Evolutionary conservation across 1,140 invertebrate genomes (phyloP), one percentile per base, ranked within the genome.

Genomic region (Ctenoplectra terminalis): DNA sequence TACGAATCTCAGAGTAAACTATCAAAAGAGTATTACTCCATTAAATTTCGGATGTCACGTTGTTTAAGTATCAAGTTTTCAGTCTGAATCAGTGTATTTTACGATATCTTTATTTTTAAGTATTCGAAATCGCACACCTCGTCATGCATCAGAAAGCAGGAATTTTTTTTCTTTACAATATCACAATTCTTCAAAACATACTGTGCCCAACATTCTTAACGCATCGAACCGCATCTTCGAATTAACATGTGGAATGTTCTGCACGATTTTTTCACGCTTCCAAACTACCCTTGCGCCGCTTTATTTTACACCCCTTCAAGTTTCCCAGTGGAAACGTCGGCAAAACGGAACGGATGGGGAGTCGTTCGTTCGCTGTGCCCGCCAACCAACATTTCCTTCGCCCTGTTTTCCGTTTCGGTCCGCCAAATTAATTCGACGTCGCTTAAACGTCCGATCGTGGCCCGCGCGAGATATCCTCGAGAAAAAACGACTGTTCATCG

Each of bases 391-490:
- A 1, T 46, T 61, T 61, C 29, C 56, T 74, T 64, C 60, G 34
- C 7, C 13, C 26, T 77, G 63, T 56, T 76, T 76, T 40, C 64
- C 34, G 48, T 56, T 56, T 43, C 37, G 50, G 23, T 37, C 20
- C 20, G 56, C 13, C 43, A 56, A 77, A 77, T 77, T 67, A 77
- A 77, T 77, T 74, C 72, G 43, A 74, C 56, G 43, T 50, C 58
- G 72, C 63, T 69, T 46, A 31, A 43, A 67, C 50, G 63, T n/a
- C n/a, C n/a, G n/a, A n/a, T 54, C 48, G n/a, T 4, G 40, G 17
- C 58, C 37, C 29, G 31, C 56, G 46, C 46, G 46, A 20, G 73
- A 40, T 67, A 66, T 54, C 61, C 61, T 40, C 20, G 61, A 23
- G 31, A 34, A 60, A 29, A 34, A 75, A 73, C 8, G 37, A 29